A percentile compares a stretch with the other conserved stretches of the same genome.
Conservation (phyloP, 2,888 invertebrate genomes). For the Rhagium mordax region DNA sequence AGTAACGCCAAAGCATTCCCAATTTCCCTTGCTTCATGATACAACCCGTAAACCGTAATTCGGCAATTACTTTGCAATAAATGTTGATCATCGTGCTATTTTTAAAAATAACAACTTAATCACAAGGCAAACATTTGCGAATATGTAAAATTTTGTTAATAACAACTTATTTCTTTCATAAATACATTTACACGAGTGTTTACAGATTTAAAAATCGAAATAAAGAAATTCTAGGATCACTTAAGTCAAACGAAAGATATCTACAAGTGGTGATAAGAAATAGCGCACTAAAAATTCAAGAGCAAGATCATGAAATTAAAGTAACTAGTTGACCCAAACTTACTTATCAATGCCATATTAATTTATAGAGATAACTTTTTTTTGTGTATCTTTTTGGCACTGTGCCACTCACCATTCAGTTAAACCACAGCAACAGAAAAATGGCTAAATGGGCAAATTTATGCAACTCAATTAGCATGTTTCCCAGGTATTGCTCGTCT, state of each 20-base stretch:
- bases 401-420: too few relatives aligned
- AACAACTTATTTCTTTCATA: neutral
- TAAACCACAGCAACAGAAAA: too few relatives aligned
- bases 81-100: neutral
- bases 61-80: neutral
- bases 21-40: neutral
- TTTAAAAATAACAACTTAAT: neutral
- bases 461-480: too few relatives aligned
- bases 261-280: neutral
- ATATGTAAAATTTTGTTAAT: neutral
- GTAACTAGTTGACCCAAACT: neutral
- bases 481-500: too few relatives aligned
- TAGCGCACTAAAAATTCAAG: neutral
- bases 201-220: neutral
- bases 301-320: neutral
- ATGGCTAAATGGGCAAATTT: too few relatives aligned
- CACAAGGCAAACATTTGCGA: neutral
- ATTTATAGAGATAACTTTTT: too few relatives aligned
- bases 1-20: too few relatives aligned
- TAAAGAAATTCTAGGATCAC: neutral
- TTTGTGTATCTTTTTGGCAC: too few relatives aligned
- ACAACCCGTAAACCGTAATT: neutral
- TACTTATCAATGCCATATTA: too few relatives aligned
- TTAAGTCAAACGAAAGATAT: neutral
- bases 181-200: neutral